Evolutionary conservation across 1,140 invertebrate genomes (phyloP).

Genomic region (Danaus melanippus): DNA sequence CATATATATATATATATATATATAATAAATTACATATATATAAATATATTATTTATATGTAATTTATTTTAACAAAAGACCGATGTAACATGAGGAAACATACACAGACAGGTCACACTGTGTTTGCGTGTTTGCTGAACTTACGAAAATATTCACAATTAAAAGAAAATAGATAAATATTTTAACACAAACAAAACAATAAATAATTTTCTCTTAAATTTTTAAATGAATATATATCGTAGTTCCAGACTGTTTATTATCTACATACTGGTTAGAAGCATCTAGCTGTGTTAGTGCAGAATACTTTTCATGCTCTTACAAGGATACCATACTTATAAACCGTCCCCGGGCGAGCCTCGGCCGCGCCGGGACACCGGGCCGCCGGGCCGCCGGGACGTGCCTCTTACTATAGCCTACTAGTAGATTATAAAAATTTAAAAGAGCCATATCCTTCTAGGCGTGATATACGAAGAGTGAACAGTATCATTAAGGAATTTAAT

Average conservation of each 20-base stretch:
- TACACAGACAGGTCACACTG: slow-evolving; percentile 19
- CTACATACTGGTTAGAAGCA: too few relatives aligned
- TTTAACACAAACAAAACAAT: too few relatives aligned
- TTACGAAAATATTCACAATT: slow-evolving; percentile 3
- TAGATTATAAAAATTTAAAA: slow-evolving; percentile 17
- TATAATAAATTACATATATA: background rate
- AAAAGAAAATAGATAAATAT: background rate
- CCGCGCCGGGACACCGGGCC: too few relatives aligned
- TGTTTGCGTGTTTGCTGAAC: slow-evolving; percentile 12
- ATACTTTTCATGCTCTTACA: too few relatives aligned
- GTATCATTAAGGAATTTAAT: slow-evolving; percentile 1
- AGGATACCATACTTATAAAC: too few relatives aligned
- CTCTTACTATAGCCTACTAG: slow-evolving; percentile 7
- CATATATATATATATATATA: too few relatives aligned
- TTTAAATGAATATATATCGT: too few relatives aligned
- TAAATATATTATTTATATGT: slow-evolving; percentile 8
- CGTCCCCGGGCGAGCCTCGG: too few relatives aligned
- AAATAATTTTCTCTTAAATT: too few relatives aligned
- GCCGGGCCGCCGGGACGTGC: too few relatives aligned
- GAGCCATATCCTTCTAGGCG: slow-evolving; percentile 17
- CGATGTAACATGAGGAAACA: slow-evolving; percentile 19
- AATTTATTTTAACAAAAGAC: slow-evolving; percentile 1
- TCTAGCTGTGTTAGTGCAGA: too few relatives aligned
- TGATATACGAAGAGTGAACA: slow-evolving; percentile 21
- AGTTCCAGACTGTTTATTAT: too few relatives aligned